Conservation (phyloP, 2,888 invertebrate genomes). For the Drosophila limbata region DNA sequence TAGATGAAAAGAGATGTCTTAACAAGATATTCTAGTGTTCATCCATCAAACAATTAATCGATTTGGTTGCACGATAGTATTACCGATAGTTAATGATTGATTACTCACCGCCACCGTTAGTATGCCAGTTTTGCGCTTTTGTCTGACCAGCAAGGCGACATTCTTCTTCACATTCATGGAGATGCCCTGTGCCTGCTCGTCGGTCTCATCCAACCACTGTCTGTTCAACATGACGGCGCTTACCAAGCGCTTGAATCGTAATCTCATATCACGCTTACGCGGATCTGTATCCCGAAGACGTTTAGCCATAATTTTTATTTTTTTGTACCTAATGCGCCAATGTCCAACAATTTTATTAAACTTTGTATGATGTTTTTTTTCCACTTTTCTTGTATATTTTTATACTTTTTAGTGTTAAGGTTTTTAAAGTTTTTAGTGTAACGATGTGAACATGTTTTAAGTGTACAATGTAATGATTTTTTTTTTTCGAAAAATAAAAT, state of each 20-base stretch:
- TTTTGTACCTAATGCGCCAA: background rate
- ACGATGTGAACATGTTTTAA: conserved; percentile 10
- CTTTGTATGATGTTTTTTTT: conserved; percentile 8
- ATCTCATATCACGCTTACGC: conserved; percentile 19
- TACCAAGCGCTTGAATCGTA: conserved; percentile 39
- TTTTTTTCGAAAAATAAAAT: background rate
- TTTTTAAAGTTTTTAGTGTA: background rate
- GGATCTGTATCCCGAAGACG: conserved; percentile 17
- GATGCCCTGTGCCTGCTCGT: conserved; percentile 34
- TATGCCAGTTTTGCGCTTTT: conserved; percentile 49
- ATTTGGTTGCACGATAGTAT: background rate
- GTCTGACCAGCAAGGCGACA: conserved; percentile 39
- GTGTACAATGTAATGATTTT: conserved; percentile 7
- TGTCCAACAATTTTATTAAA: conserved; percentile 6
- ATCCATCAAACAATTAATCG: background rate
- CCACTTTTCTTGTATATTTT: conserved; percentile 8
- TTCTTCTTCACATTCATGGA: conserved; percentile 55
- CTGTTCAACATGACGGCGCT: conserved; percentile 31
- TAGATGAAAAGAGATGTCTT: background rate
- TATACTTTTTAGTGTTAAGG: conserved; percentile 1
- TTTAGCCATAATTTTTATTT: conserved; percentile 18
- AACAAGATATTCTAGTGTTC: background rate
- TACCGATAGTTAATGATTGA: background rate
- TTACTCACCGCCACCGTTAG: conserved; percentile 43
- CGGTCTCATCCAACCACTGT: conserved; percentile 47